A percentile compares a stretch with the other conserved stretches of the same genome.
Evolutionary conservation across 2,888 invertebrate genomes (phyloP).

Genomic region (Mellilla xanthometata): DNA sequence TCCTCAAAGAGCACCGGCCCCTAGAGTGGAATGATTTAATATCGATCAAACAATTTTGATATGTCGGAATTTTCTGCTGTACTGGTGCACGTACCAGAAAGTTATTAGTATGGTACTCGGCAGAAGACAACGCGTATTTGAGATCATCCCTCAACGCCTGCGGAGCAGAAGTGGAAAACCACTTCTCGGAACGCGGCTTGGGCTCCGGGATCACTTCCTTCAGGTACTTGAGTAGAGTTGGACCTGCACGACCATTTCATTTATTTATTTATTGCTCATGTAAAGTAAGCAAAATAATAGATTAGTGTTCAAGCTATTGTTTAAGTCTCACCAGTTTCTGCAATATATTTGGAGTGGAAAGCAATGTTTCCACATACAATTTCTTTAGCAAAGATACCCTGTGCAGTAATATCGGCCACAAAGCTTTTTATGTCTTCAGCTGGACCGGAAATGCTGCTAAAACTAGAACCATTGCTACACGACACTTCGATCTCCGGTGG

Average conservation of each 20-base stretch:
- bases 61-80: too few species aligned
- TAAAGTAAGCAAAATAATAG: too few species aligned
- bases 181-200: conserved; percentile 86
- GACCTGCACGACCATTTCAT: too few species aligned
- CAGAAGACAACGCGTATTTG: conserved; percentile 86
- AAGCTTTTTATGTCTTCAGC: conserved; percentile 85
- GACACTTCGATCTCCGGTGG: conserved; percentile 91
- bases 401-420: conserved; percentile 84
- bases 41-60: too few species aligned
- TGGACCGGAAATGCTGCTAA: conserved; percentile 95
- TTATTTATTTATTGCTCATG: too few species aligned
- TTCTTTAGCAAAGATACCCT: conserved; percentile 90
- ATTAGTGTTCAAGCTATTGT: too few species aligned
- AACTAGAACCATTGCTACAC: conserved; percentile 93
- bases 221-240: conserved; percentile 85
- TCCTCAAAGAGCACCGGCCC: conserved; percentile 91
- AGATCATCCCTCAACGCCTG: conserved; percentile 86
- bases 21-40: too few species aligned
- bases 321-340: conserved; percentile 77
- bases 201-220: conserved; percentile 85
- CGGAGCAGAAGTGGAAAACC: conserved; percentile 94
- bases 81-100: conserved; percentile 79
- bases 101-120: conserved; percentile 95
- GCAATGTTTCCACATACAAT: conserved; percentile 94
- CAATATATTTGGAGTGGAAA: conserved; percentile 93